Evolutionary conservation across 35 echinoderm and acorn worm species (phyloP), one percentile per base, ranked within the genome.

Genomic region (Lytechinus variegatus): DNA sequence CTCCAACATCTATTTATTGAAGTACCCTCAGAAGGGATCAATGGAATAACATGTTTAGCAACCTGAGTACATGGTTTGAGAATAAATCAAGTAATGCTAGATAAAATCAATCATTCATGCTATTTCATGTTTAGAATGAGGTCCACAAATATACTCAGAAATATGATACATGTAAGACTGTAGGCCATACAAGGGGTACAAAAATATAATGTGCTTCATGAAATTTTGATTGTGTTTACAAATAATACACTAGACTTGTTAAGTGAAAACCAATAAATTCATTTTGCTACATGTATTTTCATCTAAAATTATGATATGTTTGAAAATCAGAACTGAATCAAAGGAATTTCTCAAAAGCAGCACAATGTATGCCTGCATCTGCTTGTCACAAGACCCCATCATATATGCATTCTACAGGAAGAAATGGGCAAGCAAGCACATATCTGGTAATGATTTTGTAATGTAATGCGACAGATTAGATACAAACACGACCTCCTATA

Each of bases 391-490:
- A 58, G 56, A 58, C 1, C 56, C 56, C 1, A 9, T n/a, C 19
- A 79, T 24, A 79, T 79, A 79, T 79, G 66, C 66, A n/a, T 79
- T 79, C 66, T 6, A 5, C 66, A 79, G 66, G 66, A 24, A 24
- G 66, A 79, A 79, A 79, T n/a, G 19, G 66, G 66, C 8, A 79
- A 79, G 66, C 66, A 79, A 79, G 66, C 66, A 79, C 16, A 79
- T 79, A 79, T 79, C 21, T 79, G 7, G 66, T 79, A 24, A 79
- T 79, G 19, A 79, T n/a, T 79, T 79, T 79, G 66, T 79, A 79
- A 79, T 79, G 66, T 79, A 79, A 79, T 79, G 12, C 66, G 66
- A 79, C 66, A 79, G 66, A 79, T 79, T 79, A 79, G 66, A 79
- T 79, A 79, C 66, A 79, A 79, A 79, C 66, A 79, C 66, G 66